Evolutionary conservation across 2,113 vertebrate species (phyloP).

Genomic region (Origma solitaria): DNA sequence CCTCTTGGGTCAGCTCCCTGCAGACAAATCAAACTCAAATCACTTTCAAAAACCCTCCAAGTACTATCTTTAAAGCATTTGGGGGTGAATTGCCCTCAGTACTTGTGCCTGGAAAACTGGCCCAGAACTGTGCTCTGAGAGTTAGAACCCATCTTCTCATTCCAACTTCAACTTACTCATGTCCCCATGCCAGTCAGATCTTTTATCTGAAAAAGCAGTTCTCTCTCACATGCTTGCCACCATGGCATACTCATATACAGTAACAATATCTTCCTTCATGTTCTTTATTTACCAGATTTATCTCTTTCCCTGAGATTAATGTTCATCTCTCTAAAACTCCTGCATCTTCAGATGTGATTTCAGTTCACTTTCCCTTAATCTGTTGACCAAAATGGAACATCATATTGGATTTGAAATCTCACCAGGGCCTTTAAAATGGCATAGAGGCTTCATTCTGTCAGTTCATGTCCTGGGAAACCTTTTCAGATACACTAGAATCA

Average conservation of each 20-base stretch:
- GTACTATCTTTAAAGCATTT: conserved; percentile 17
- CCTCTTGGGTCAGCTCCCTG: conserved; percentile 29
- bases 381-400: neutral
- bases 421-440: neutral
- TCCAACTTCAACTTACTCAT: neutral
- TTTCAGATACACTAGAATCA: neutral
- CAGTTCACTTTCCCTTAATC: neutral
- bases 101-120: neutral
- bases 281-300: conserved; percentile 10
- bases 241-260: neutral
- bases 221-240: neutral
- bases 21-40: neutral
- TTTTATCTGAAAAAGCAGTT: neutral
- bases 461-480: neutral
- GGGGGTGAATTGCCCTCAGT: neutral
- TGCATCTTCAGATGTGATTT: neutral
- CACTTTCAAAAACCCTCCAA: neutral
- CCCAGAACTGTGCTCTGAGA: neutral
- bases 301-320: neutral
- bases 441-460: neutral
- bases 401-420: neutral
- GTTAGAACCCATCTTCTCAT: neutral
- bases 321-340: neutral
- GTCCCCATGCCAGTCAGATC: neutral
- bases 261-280: neutral